Base-by-base conservation (phyloP, 2,797 vertebrate genomes). In the Xenentodon cancila region DNA sequence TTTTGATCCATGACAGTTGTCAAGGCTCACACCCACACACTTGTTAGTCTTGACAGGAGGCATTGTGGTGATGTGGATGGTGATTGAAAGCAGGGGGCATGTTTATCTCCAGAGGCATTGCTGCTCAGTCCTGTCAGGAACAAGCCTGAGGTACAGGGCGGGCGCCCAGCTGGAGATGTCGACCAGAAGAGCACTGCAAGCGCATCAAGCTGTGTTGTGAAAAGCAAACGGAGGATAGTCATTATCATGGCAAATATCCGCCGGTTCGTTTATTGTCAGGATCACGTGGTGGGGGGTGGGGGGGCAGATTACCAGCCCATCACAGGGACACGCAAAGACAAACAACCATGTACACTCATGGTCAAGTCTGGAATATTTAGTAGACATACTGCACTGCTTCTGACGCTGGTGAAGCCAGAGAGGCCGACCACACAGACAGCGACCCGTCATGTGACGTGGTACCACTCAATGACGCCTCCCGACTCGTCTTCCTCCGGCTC, bases 1-100 rank as follows among this genome's bases (percentile, higher is more conserved):
- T 59, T 27, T 64, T 17, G 25, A 45, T 69, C 37, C 13, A 15
- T 71, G 73, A 64, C 78, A 72, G 59, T 62, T 73, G 72, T 79
- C 62, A 48, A 18, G 7, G 49, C 61, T 79, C 27, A 18, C 49
- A 61, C 46, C 13, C 5, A 59, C 70, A 69, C 65, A 65, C 32
- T 68, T 72, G 71, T 77, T 77, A 65, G 64, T 30, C 50, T 51
- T 76, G 79, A 84, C 63, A 65, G 58, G 53, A 49, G 40, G 59
- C 61, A 60, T 53, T 56, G 70, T 58, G 48, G 11, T 18, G 81
- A 79, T 60, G 56, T 75, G 71, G 75, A 59, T 32, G 34, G 53
- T 34, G 46, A 69, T 19, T 47, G 59, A 56, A 61, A 68, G 71
- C 68, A 63, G 77, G 75, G 69, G 66, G 53, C 71, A 40, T 25